Evolutionary conservation across 2,113 vertebrate genomes (phyloP), one percentile per base, ranked within the genome.

Genomic region (Silurus meridionalis): DNA sequence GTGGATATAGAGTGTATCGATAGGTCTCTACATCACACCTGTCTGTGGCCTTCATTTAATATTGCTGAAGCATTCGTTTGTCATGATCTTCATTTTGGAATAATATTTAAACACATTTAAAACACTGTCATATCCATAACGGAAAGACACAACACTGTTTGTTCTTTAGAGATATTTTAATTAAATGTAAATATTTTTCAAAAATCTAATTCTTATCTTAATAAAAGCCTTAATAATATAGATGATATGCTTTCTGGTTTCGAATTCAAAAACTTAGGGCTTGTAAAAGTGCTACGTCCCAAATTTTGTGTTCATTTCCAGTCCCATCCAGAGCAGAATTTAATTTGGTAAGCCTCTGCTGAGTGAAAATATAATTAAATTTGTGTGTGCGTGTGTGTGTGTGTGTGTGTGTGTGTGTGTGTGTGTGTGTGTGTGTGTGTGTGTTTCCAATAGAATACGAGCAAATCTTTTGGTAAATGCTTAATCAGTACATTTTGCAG

Each of bases 401-500:
- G 74, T 77, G 74, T 57, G 23, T 57, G 75, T 57, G 75, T 57
- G 75, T 57, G 53, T 28, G 52, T 53, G 74, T 55, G 50, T 55
- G 67, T 28, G 53, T 14, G 75, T 57, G 55, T 19, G 8, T 53
- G 74, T 55, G 50, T 77, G 75, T 17, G n/a, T 8, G n/a, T 28
- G 25, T 46, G 78, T 60, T 80, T 58, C 25, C 9, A 60, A 37
- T 60, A 80, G 17, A 80, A 80, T 80, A 48, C 9, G 6, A 46
- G 37, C 57, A 48, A 23, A 80, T 61, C 50, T 64, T 82, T 82
- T 66, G 61, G 46, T 82, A 66, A 66, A 82, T 82, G 48, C 48
- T 64, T 82, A 82, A 81, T 81, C 80, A 82, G 80, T 52, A 82
- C 48, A 82, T 82, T 82, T 82, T 64, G 46, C 48, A 53, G 21